Percentiles rank a stretch among this genome's conserved stretches.
phyloP scores from a whole-genome alignment of 2,797 vertebrate genomes.

The Pipistrellus pygmaeus region DNA sequence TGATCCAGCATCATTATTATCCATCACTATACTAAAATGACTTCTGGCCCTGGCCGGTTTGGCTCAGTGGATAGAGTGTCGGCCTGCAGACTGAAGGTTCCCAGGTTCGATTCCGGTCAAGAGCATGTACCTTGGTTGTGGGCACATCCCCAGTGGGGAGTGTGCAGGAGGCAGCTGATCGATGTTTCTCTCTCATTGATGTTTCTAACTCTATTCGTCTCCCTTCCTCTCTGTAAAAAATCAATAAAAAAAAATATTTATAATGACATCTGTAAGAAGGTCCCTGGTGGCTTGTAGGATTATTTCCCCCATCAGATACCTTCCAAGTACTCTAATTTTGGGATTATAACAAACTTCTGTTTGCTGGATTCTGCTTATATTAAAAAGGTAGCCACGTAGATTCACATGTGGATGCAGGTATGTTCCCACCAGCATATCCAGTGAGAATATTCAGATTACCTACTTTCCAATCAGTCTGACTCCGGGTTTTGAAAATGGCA shows the following conservation, averaged over 20 bases:
- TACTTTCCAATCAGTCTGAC: neutral
- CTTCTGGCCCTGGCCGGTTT: neutral
- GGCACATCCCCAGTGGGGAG: too few species aligned
- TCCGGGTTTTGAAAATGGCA: neutral
- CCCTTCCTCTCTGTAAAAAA: too few species aligned
- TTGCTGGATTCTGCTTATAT: neutral
- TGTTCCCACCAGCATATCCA: neutral
- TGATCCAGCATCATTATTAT: neutral
- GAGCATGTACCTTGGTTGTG: too few species aligned
- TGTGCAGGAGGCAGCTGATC: too few species aligned
- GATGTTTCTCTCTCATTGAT: too few species aligned
- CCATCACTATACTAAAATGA: neutral
- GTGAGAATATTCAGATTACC: neutral
- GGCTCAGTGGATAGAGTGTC: too few species aligned
- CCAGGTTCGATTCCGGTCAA: too few species aligned
- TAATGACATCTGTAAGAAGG: neutral
- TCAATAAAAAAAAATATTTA: neutral
- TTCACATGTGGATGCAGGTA: neutral
- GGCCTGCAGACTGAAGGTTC: too few species aligned
- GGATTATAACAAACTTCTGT: neutral
- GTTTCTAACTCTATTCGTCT: too few species aligned
- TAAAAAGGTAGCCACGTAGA: neutral
- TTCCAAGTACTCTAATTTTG: neutral
- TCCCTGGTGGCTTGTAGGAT: neutral
- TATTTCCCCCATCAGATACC: neutral